A percentile compares a stretch with the other conserved stretches of the same genome.
Conservation (phyloP, 2,888 invertebrate species). For the Scrobipalpa atriplicella region DNA sequence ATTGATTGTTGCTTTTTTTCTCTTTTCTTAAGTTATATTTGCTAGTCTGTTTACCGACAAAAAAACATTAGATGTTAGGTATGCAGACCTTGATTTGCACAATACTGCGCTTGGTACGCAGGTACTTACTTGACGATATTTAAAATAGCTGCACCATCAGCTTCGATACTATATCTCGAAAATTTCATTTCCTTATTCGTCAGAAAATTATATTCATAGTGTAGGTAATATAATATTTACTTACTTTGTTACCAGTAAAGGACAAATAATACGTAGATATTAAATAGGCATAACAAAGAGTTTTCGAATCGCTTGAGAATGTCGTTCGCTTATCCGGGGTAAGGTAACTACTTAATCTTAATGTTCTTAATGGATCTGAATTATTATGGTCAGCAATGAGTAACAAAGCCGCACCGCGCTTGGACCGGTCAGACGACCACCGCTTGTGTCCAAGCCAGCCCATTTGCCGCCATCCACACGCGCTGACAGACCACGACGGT, state of each 20-base stretch:
- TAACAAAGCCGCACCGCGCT: slow-evolving; percentile 3
- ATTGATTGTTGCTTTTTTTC: neutral
- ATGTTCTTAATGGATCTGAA: slow-evolving; percentile 16
- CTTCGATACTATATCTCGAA: neutral
- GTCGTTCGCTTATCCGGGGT: neutral
- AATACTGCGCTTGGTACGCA: neutral
- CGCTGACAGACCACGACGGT: neutral
- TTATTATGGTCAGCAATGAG: slow-evolving; percentile 6
- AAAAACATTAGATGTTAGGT: neutral
- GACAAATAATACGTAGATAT: too few relatives aligned
- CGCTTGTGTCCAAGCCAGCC: neutral
- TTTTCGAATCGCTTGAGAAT: neutral
- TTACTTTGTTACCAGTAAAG: too few relatives aligned
- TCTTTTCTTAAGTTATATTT: neutral
- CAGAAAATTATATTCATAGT: too few relatives aligned
- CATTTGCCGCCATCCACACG: slow-evolving; percentile 1
- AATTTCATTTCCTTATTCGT: neutral
- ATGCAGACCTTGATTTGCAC: neutral
- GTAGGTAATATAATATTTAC: too few relatives aligned
- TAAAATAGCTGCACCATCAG: neutral
- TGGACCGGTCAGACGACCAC: slow-evolving; percentile 10
- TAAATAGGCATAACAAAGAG: too few relatives aligned
- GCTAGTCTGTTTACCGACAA: neutral
- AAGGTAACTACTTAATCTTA: slow-evolving; percentile 3
- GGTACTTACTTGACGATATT: neutral